Base-by-base conservation (phyloP, 2,888 invertebrate genomes). In the Pocota personata region DNA sequence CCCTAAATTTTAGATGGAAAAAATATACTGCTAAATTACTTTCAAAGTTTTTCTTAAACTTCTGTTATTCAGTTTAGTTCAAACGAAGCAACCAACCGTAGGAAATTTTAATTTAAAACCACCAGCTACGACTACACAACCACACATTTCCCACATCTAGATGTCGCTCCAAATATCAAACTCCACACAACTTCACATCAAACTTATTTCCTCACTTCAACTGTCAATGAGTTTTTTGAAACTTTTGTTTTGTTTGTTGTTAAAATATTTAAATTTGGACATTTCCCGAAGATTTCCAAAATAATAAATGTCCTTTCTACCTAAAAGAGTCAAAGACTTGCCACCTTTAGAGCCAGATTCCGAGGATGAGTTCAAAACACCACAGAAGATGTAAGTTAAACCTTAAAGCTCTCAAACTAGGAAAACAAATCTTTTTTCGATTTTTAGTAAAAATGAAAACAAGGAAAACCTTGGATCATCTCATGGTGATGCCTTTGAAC, bases 271-370 rank as follows among this genome's bases (percentile, higher is more conserved):
- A 12, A 10, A 12, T 27, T 50, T 27, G 16, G 3, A 2, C 21
- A 12, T 8, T 30, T 35, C 6, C 27, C 4, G 12, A 7, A 27
- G 8, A 67, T 24, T 50, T 67, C 67, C 50, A 48, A 32, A 14
- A 57, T 19, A 69, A 58, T 12, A 27, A 83, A 91, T 91, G 90
- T 88, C 88, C 60, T 89, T 90, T 67, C 88, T 89, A 60, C 92
- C 92, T 21, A 90, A 90, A 19, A 89, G 91, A 78, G 89, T 91
- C 10, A 91, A 90, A 84, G 92, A 92, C 58, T 87, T 92, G 55
- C 90, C 91, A 10, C 90, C 90, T 19, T 83, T 90, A 48, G 90
- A 90, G 58, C 76, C 89, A n/a, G 92, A 92, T 57, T 91, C 92
- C 0, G 92, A 92, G 69, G 92, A 92, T 88, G 90, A 90, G 50